Conservation (phyloP, 2,113 vertebrate genomes). For the Uropsilus gracilis region DNA sequence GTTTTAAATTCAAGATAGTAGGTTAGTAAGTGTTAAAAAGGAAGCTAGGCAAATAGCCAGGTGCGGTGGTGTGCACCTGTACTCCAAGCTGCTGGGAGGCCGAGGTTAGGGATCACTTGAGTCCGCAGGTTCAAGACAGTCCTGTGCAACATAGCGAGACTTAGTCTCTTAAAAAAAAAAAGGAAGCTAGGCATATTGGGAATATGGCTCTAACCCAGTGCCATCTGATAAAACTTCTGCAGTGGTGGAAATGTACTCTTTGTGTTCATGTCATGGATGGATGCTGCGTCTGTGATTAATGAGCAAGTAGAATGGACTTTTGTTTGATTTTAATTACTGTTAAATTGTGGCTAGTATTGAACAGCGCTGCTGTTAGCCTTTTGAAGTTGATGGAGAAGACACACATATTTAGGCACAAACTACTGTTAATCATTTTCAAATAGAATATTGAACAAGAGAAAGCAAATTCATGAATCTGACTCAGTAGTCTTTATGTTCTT, state of each 20-base stretch:
- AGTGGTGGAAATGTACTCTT: not conserved
- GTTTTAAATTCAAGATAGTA: conserved; percentile 10
- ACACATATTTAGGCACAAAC: not conserved
- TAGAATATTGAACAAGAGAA: not conserved
- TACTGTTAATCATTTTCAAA: not conserved
- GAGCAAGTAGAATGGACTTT: not conserved
- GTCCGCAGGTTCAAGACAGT: no score
- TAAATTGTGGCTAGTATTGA: not conserved
- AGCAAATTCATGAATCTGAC: conserved; percentile 6
- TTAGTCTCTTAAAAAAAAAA: no score
- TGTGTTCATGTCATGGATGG: not conserved
- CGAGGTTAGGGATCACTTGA: no score
- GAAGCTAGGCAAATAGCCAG: not conserved
- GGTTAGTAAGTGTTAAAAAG: conserved; percentile 2
- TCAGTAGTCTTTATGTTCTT: not conserved
- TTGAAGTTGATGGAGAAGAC: conserved; percentile 16
- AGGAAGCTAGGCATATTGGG: not conserved
- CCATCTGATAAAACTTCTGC: not conserved
- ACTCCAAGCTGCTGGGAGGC: no score
- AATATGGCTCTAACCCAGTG: not conserved
- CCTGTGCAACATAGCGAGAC: no score
- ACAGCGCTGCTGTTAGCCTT: not conserved
- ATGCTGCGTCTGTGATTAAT: not conserved
- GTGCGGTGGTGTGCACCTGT: no score
- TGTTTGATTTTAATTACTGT: not conserved